Conservation (phyloP, 2,113 vertebrate genomes). For the Clarias gariepinus region DNA sequence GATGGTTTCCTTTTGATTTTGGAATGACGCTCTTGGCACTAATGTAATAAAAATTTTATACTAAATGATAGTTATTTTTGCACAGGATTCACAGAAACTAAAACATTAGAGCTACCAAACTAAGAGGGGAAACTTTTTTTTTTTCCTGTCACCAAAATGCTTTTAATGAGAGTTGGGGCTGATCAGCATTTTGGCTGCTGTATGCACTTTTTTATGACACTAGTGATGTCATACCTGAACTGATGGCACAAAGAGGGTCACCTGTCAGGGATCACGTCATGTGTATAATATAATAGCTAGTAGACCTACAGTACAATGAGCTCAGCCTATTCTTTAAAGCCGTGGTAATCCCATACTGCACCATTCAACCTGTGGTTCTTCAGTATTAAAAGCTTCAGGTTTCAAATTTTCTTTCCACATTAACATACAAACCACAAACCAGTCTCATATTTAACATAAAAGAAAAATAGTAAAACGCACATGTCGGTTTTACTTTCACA, state of each 20-base stretch:
- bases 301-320: slow-evolving; percentile 1
- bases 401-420: slow-evolving; percentile 27
- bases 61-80: background rate
- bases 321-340: slow-evolving; percentile 3
- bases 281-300: slow-evolving; percentile 6
- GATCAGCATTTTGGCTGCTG: background rate
- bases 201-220: background rate
- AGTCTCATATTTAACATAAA: background rate
- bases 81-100: background rate
- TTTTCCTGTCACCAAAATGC: background rate
- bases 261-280: background rate
- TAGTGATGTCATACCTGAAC: background rate
- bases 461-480: background rate
- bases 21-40: background rate
- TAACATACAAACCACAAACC: background rate
- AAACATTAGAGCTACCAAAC: background rate
- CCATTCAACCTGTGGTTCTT: slow-evolving; percentile 40
- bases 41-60: background rate
- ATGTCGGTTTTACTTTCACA: background rate
- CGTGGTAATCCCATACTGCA: slow-evolving; percentile 43
- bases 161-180: background rate
- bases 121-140: background rate
- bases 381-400: slow-evolving; percentile 41
- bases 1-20: background rate
- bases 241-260: background rate